These are phyloP conservation scores for Percina caprodes DNA, from an alignment of 2,113 vertebrate species.

Conservation along the genomic window DNA sequence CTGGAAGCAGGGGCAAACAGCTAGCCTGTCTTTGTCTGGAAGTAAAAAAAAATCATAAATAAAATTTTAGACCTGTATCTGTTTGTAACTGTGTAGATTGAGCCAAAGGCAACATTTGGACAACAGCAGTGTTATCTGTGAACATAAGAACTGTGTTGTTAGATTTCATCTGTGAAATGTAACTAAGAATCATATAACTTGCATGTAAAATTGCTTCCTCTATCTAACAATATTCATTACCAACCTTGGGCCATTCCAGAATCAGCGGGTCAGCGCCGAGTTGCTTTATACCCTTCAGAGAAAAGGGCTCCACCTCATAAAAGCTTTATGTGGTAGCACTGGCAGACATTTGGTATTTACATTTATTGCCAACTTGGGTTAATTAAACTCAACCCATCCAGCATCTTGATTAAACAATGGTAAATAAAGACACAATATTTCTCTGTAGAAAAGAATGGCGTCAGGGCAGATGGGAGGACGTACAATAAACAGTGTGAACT, in stretches of 20 bases:
- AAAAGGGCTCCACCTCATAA: constrained; percentile 66
- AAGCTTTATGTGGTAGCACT: constrained; percentile 61
- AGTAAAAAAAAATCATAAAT: too few relatives aligned
- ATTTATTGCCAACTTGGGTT: constrained; percentile 75
- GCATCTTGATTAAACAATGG: constrained; percentile 73
- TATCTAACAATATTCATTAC: constrained; percentile 61
- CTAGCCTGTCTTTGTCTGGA: too few relatives aligned
- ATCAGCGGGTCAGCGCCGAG: constrained; percentile 60
- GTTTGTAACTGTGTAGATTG: neutral
- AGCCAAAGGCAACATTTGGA: constrained; percentile 5
- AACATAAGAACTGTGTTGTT: neutral
- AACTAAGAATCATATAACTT: constrained; percentile 34
- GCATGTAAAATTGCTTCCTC: constrained; percentile 43
- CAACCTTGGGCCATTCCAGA: constrained; percentile 45
- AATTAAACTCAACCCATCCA: constrained; percentile 77
- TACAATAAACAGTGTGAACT: neutral
- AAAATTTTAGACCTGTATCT: neutral
- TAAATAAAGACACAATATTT: constrained; percentile 73
- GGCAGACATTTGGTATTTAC: constrained; percentile 78
- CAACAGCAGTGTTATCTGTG: neutral
- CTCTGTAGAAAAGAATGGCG: constrained; percentile 25
- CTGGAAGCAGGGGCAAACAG: too few relatives aligned
- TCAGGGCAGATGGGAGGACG: constrained; percentile 19
- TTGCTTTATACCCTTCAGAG: constrained; percentile 62
- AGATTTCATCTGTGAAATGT: constrained; percentile 34